A percentile compares a stretch with the other conserved stretches of the same genome.
Evolutionary conservation across 2,888 invertebrate species (phyloP).

Genomic region (Perdita meconis): DNA sequence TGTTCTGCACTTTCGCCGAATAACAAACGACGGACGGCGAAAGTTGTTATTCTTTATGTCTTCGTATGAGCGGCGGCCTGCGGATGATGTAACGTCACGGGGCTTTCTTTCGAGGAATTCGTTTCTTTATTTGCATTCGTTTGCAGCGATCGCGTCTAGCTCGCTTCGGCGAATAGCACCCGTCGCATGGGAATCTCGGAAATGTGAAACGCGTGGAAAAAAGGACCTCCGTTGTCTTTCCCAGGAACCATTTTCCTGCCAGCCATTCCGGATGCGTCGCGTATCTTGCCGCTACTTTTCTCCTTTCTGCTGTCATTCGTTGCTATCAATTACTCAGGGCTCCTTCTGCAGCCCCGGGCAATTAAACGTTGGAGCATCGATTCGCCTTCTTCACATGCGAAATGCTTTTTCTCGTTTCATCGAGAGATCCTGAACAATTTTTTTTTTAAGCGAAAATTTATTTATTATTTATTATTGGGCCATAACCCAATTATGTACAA

Average conservation of each 20-base stretch:
- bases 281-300: background rate
- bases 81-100: slow-evolving; percentile 43
- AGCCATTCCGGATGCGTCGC: background rate
- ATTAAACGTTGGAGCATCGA: no score
- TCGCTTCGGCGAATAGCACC: background rate
- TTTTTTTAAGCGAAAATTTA: no score
- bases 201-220: background rate
- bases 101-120: slow-evolving; percentile 56
- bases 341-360: no score
- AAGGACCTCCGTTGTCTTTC: slow-evolving; percentile 6
- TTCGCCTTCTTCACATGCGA: no score
- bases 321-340: no score
- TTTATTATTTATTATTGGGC: no score
- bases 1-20: slow-evolving; percentile 55
- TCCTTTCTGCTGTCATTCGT: background rate
- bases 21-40: slow-evolving; percentile 52
- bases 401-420: no score
- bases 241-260: background rate
- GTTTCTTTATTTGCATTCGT: slow-evolving; percentile 36
- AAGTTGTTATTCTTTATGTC: slow-evolving; percentile 57
- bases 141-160: slow-evolving; percentile 5
- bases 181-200: background rate
- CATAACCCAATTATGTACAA: no score
- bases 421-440: no score
- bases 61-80: slow-evolving; percentile 29